Evolutionary conservation across 2,888 invertebrate genomes (phyloP).

Genomic region (Megalurothrips usitatus): DNA sequence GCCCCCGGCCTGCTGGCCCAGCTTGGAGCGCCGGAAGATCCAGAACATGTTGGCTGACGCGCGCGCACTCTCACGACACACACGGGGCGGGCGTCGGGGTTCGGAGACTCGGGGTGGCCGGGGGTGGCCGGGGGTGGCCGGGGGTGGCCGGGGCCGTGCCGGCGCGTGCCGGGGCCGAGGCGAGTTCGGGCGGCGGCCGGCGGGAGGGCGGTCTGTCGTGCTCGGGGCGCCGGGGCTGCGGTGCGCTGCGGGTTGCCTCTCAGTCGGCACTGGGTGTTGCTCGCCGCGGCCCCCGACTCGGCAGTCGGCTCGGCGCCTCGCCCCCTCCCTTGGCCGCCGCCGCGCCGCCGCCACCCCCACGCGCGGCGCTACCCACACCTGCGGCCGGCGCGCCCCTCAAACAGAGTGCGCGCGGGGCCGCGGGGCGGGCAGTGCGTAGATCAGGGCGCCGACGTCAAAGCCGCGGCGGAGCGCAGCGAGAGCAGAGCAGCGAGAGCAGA

Average conservation of each 20-base stretch:
- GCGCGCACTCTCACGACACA: not conserved
- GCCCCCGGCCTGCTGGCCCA: not conserved
- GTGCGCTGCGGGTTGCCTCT: not conserved
- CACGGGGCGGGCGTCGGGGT: not conserved
- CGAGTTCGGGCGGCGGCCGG: too few relatives aligned
- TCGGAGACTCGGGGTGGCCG: not conserved
- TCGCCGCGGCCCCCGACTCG: not conserved
- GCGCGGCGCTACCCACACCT: not conserved
- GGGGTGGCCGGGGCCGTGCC: not conserved
- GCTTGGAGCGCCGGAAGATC: slow-evolving; percentile 22
- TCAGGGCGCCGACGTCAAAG: not conserved
- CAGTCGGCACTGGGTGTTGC: not conserved
- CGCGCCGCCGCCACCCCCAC: not conserved
- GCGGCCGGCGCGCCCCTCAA: not conserved
- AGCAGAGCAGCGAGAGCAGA: too few relatives aligned
- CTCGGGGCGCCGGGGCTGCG: not conserved
- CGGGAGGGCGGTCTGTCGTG: too few relatives aligned
- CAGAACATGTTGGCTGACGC: not conserved
- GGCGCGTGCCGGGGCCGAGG: too few relatives aligned
- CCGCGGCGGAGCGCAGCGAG: too few relatives aligned
- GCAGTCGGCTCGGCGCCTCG: slow-evolving; percentile 3
- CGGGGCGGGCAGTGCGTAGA: not conserved
- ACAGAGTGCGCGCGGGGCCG: not conserved
- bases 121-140: not conserved
- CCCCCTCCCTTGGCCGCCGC: not conserved